A percentile compares a stretch with the other conserved stretches of the same genome.
Conservation (phyloP, 2,113 vertebrate genomes). For the Sceloporus undulatus region DNA sequence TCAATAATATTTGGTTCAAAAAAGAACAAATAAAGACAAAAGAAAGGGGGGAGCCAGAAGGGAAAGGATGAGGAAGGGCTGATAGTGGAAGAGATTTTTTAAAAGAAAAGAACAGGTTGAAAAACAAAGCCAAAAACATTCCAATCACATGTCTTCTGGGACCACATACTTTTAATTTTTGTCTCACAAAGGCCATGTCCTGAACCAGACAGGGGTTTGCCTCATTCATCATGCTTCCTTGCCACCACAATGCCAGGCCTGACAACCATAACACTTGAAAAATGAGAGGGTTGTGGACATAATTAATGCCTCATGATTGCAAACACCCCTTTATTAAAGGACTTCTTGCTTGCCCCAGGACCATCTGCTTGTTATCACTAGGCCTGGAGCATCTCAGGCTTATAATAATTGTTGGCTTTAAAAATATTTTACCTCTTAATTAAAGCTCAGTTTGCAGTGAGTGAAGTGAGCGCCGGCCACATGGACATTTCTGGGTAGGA, state of each 20-base stretch:
- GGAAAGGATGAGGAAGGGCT: not conserved
- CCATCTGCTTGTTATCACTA: slow-evolving; percentile 93
- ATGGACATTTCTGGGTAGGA: slow-evolving; percentile 55
- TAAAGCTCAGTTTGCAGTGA: slow-evolving; percentile 73
- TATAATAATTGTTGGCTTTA: slow-evolving; percentile 89
- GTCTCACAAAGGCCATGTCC: slow-evolving; percentile 79
- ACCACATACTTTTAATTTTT: slow-evolving; percentile 87
- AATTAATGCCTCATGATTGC: slow-evolving; percentile 96
- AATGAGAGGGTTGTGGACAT: slow-evolving; percentile 85
- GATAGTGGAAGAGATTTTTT: not conserved
- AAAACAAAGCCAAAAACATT: slow-evolving; percentile 7
- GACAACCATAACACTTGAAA: slow-evolving; percentile 83
- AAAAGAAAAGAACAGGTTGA: slow-evolving; percentile 8
- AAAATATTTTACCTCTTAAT: slow-evolving; percentile 89
- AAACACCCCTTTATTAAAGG: slow-evolving; percentile 88
- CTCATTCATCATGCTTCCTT: slow-evolving; percentile 91
- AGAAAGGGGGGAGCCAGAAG: not conserved
- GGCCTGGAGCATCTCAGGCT: slow-evolving; percentile 76
- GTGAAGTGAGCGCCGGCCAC: slow-evolving; percentile 51
- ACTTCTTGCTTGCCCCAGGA: slow-evolving; percentile 73
- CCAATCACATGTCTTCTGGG: slow-evolving; percentile 71
- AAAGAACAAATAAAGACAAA: not conserved
- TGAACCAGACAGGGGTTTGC: slow-evolving; percentile 91
- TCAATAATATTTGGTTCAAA: rapidly evolving
- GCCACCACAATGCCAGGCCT: slow-evolving; percentile 75